Base-by-base conservation (phyloP, 2,888 invertebrate genomes). In the Aspidiotus rigidus region DNA sequence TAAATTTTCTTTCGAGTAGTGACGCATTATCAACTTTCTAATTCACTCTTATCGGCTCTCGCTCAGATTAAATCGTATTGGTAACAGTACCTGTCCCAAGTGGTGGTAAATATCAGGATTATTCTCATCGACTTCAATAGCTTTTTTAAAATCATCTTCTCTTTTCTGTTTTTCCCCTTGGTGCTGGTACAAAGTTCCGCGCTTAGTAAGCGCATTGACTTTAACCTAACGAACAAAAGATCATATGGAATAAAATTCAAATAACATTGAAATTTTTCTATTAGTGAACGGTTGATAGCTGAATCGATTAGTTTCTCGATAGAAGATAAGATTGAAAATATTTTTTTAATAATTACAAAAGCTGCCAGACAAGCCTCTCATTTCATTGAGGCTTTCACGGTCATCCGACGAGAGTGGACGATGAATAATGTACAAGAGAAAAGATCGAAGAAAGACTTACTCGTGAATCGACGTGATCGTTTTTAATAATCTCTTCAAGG, bases 91-190 rank as follows among this genome's bases (percentile, higher is more conserved):
- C 79, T 85, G 84, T 64, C 94, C 96, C 72, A 94, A 82, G 76
- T 97, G 95, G 77, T 95, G 93, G 78, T 89, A 96, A 66, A 97
- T 86, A 77, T 97, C 97, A 28, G 89, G 84, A 77, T 90, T 91
- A 44, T 87, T 81, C 0, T 91, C 85, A 74, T 91, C 89, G 62
- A 93, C 77, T 74, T 84, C 80, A 56, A 87, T 85, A 44, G 95
- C 96, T 73, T 78, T 79, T 15, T 85, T 83, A 79, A 95, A 95
- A 78, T 92, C 92, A 67, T 83, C 83, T 73, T 93, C 80, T 73
- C 90, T 90, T 72, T 84, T 83, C 54, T 85, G 86, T 49, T 85
- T 81, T 72, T 87, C 83, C 74, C 89, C 89, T 69, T 86, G 80
- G 77, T 94, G 93, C 78, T 94, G 88, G 74, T 85, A 83, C 71